phyloP scores from a whole-genome alignment of 2,888 invertebrate species.

The Micropterix aruncella region DNA sequence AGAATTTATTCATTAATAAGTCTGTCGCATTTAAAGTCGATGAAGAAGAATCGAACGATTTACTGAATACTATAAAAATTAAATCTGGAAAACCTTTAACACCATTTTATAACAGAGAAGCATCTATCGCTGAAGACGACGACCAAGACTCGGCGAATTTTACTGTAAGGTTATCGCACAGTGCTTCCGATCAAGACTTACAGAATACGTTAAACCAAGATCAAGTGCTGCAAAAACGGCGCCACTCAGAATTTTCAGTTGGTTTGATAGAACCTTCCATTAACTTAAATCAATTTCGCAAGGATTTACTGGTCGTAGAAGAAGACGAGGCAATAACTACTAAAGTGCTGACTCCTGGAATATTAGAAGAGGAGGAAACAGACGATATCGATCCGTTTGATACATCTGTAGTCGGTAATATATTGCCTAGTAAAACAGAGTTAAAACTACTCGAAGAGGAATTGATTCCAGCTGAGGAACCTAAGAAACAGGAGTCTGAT shows the following conservation, averaged over 20 bases:
- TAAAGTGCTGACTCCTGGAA: slow-evolving; percentile 50
- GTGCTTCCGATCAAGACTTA: slow-evolving; percentile 51
- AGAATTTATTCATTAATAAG: slow-evolving; percentile 37
- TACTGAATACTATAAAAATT: slow-evolving; percentile 43
- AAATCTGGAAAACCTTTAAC: slow-evolving; percentile 61
- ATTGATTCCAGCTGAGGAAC: slow-evolving; percentile 37
- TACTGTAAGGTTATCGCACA: slow-evolving; percentile 41
- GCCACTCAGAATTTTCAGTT: slow-evolving; percentile 37
- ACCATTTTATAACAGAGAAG: slow-evolving; percentile 61
- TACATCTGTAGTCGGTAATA: slow-evolving; percentile 67
- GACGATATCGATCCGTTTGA: slow-evolving; percentile 69
- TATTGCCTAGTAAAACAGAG: slow-evolving; percentile 66
- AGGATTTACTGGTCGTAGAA: slow-evolving; percentile 31
- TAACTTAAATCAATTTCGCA: slow-evolving; percentile 7
- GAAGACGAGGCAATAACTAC: slow-evolving; percentile 34
- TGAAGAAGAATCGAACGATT: slow-evolving; percentile 24
- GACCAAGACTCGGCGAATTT: slow-evolving; percentile 51
- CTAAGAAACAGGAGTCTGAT: slow-evolving; percentile 24
- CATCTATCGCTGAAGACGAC: slow-evolving; percentile 39
- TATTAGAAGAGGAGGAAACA: slow-evolving; percentile 19
- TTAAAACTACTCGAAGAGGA: slow-evolving; percentile 64
- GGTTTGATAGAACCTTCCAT: slow-evolving; percentile 16
- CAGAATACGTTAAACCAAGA: slow-evolving; percentile 28
- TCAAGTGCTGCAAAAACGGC: slow-evolving; percentile 24
- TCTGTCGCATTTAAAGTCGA: slow-evolving; percentile 39